Evolutionary conservation across 2,888 invertebrate genomes (phyloP).

Genomic region (Andrena bicolor): DNA sequence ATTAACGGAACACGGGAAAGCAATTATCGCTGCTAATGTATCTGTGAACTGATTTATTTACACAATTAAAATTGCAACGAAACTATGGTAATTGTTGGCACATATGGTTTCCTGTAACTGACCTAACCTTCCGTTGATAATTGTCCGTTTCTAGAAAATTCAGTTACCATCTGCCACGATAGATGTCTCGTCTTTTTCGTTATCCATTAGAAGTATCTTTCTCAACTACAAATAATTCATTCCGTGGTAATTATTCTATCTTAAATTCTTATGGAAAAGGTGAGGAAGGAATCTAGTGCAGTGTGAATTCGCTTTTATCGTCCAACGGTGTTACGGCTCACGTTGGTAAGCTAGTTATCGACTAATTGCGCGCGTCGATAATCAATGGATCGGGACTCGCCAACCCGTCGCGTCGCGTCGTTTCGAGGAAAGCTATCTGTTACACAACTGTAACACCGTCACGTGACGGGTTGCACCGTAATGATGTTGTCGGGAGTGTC

Average conservation of each 20-base stretch:
- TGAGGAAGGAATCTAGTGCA: not conserved
- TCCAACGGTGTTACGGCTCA: not conserved
- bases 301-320: not conserved
- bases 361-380: not conserved
- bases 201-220: not conserved
- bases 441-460: slow-evolving; percentile 9
- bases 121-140: slow-evolving; percentile 58
- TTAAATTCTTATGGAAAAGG: not conserved
- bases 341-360: slow-evolving; percentile 9
- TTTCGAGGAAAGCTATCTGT: slow-evolving; percentile 28
- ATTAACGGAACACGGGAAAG: not conserved
- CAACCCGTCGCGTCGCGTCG: slow-evolving; percentile 1
- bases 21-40: not conserved
- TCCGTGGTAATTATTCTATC: not conserved
- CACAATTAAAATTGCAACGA: not conserved
- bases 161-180: not conserved
- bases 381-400: slow-evolving; percentile 3
- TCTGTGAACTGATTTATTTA: not conserved
- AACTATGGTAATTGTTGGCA: not conserved
- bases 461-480: slow-evolving; percentile 30
- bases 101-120: slow-evolving; percentile 47
- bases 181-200: not conserved
- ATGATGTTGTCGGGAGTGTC: slow-evolving; percentile 48
- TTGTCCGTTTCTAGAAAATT: not conserved
- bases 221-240: not conserved